These are phyloP conservation scores for Dipodomys spectabilis DNA, from an alignment of 2,113 vertebrate genomes.

Conservation along the genomic window DNA sequence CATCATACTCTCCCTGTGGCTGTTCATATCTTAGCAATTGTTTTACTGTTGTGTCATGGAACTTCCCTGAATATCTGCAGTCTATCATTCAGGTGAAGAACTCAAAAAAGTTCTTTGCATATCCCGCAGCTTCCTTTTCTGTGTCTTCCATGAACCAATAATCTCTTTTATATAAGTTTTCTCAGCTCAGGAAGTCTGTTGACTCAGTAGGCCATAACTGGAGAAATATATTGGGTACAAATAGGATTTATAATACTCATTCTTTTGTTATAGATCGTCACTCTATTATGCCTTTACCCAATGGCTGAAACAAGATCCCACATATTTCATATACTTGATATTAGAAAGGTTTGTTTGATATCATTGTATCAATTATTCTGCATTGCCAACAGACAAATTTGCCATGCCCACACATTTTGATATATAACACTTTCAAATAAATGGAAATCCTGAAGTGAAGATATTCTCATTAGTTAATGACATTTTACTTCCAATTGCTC, in stretches of 20 bases:
- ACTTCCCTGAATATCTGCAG: neutral
- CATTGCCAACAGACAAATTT: neutral
- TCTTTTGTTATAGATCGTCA: neutral
- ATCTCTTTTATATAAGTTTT: neutral
- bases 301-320: neutral
- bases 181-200: neutral
- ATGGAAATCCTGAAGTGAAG: neutral
- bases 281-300: neutral
- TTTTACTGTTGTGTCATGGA: neutral
- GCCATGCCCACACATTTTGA: neutral
- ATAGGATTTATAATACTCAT: neutral
- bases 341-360: neutral
- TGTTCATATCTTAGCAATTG: neutral
- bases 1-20: neutral
- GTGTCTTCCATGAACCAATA: neutral
- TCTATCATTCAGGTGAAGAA: neutral
- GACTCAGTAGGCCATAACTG: neutral
- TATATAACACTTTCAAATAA: neutral
- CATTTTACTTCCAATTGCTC: neutral
- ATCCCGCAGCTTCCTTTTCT: neutral
- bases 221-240: neutral
- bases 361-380: neutral
- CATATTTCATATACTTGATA: neutral
- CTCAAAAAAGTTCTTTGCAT: neutral
- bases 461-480: neutral